These are phyloP conservation scores for Micromys minutus DNA, from an alignment of 2,113 vertebrate species.

Conservation along the genomic window DNA sequence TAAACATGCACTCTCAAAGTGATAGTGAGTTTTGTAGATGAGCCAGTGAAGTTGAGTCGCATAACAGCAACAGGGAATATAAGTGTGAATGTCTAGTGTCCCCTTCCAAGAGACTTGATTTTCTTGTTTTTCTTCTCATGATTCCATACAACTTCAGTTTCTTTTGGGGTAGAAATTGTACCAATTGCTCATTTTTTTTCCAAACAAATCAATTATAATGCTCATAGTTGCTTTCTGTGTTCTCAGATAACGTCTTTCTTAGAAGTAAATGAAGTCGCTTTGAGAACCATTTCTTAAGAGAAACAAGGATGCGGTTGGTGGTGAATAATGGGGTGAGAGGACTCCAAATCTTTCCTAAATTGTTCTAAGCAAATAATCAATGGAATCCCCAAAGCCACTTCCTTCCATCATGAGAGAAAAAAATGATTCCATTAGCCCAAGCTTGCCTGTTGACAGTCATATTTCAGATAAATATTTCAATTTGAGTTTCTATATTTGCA, in stretches of 20 bases:
- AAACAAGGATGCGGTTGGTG: neutral
- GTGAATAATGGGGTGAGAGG: neutral
- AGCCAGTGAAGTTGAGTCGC: neutral
- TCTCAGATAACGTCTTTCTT: constrained; percentile 9
- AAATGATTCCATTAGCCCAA: neutral
- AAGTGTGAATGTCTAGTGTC: neutral
- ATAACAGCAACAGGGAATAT: neutral
- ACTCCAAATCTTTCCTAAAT: neutral
- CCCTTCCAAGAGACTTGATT: neutral
- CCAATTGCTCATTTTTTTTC: neutral
- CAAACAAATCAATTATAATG: neutral
- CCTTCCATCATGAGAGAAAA: neutral
- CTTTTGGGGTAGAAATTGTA: neutral
- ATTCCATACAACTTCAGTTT: neutral
- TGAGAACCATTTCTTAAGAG: neutral
- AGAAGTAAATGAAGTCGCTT: neutral
- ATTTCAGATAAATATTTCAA: neutral
- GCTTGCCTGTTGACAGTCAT: neutral
- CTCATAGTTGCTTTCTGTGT: neutral
- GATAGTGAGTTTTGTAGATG: neutral
- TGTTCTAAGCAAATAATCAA: neutral
- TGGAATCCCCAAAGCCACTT: neutral
- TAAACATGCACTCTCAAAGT: neutral
- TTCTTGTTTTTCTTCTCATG: neutral
- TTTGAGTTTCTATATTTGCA: neutral